Conservation (phyloP, 1,140 invertebrate genomes). For the Drosophila kurseongensis region DNA sequence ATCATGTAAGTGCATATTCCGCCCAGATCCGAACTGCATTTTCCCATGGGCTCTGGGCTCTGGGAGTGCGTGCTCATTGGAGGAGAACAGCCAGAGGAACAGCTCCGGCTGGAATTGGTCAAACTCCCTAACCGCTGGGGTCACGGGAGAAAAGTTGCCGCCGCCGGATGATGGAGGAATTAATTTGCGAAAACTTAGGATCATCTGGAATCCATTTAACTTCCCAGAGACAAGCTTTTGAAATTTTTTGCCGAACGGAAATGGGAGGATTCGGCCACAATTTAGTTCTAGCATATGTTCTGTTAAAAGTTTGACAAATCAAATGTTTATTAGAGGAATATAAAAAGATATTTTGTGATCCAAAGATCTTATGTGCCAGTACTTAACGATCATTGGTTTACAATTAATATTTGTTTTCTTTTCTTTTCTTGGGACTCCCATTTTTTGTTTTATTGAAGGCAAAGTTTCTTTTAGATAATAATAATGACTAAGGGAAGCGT, state of each 20-base stretch:
- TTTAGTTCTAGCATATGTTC: too few relatives aligned
- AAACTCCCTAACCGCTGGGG: conserved; percentile 11
- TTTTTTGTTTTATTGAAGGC: too few relatives aligned
- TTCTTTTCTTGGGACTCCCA: too few relatives aligned
- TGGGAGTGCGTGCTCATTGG: conserved; percentile 21
- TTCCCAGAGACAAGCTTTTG: neutral
- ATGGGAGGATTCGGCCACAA: neutral
- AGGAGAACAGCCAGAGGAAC: conserved; percentile 22
- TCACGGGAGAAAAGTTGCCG: conserved; percentile 9
- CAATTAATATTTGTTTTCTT: too few relatives aligned
- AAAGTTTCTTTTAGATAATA: too few relatives aligned
- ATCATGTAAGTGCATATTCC: conserved; percentile 42
- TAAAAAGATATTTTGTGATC: too few relatives aligned
- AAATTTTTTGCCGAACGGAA: neutral
- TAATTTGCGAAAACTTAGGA: conserved; percentile 18
- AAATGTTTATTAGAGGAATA: too few relatives aligned
- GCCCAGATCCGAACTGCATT: conserved; percentile 5
- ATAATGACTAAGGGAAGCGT: too few relatives aligned
- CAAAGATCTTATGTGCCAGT: too few relatives aligned
- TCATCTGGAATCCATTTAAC: conserved; percentile 3
- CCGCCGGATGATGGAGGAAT: conserved; percentile 34
- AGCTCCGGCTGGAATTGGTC: neutral
- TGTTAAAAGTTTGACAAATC: too few relatives aligned
- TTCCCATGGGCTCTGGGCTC: conserved; percentile 28
- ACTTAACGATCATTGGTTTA: too few relatives aligned